Evolutionary conservation across 2,113 vertebrate genomes (phyloP).

Genomic region (Butastur rufipennis): DNA sequence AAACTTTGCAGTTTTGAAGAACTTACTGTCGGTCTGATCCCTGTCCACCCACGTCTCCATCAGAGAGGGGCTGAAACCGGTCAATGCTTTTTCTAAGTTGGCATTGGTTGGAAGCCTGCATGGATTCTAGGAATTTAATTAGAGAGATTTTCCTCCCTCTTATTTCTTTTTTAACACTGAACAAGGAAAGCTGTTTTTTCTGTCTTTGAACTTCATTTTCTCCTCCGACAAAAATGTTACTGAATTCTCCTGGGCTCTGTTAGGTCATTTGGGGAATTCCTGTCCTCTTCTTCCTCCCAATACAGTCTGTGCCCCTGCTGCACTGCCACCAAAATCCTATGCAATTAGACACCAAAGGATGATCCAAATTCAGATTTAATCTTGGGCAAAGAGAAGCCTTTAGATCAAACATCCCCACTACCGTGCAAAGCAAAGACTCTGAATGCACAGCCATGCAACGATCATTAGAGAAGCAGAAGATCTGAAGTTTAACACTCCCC

Average conservation of each 20-base stretch:
- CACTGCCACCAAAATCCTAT: slow-evolving; percentile 13
- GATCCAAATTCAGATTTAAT: slow-evolving; percentile 44
- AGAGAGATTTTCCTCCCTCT: background rate
- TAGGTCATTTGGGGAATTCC: background rate
- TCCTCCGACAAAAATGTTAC: background rate
- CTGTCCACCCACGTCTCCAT: slow-evolving; percentile 13
- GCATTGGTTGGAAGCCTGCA: background rate
- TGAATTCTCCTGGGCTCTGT: background rate
- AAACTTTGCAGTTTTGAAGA: slow-evolving; percentile 3
- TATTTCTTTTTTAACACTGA: background rate
- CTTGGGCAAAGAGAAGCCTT: slow-evolving; percentile 19
- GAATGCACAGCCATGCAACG: background rate
- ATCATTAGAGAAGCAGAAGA: slow-evolving; percentile 30
- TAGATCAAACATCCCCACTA: slow-evolving; percentile 19
- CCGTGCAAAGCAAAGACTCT: background rate
- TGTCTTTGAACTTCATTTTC: background rate
- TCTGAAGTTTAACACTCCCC: slow-evolving; percentile 1
- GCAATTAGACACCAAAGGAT: slow-evolving; percentile 44
- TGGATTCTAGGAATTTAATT: background rate
- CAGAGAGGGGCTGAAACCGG: background rate
- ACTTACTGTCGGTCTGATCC: background rate
- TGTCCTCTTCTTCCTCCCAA: background rate
- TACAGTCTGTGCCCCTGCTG: background rate
- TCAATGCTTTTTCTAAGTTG: background rate
- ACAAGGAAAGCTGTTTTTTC: background rate